Evolutionary conservation across 37 sponge, comb jelly and placozoan species (phyloP).

Genomic region (Ianthella basta): DNA sequence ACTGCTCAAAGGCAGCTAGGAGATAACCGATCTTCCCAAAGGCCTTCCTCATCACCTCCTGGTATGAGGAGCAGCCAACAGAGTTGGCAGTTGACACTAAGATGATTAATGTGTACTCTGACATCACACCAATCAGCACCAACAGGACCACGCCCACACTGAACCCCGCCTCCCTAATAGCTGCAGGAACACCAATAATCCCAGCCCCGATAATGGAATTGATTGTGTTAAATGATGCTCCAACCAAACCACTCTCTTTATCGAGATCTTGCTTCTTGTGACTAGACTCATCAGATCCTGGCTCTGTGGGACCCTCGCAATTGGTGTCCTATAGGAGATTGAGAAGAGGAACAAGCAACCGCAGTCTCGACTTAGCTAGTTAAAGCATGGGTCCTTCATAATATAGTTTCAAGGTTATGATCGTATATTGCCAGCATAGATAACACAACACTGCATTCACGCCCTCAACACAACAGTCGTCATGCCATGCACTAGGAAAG

Average conservation of each 20-base stretch:
- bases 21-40: constrained; percentile 59
- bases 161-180: constrained; percentile 63
- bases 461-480: no score
- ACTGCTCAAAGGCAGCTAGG: constrained; percentile 47
- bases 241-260: constrained; percentile 38
- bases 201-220: constrained; percentile 84
- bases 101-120: constrained; percentile 14
- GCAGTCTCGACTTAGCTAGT: no score
- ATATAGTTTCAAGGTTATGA: no score
- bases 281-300: neutral
- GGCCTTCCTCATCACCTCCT: constrained; percentile 60
- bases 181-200: constrained; percentile 63
- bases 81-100: neutral
- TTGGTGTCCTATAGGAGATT: no score
- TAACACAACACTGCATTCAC: no score
- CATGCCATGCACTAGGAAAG: no score
- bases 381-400: no score
- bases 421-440: no score
- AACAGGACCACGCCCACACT: constrained; percentile 7
- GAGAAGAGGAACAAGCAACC: no score
- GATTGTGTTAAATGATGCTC: constrained; percentile 76
- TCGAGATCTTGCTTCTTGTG: constrained; percentile 12
- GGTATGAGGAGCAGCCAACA: neutral
- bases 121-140: constrained; percentile 24
- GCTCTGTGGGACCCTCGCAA: no score